These are phyloP conservation scores for Anser brachyrhynchus DNA, from an alignment of 2,113 vertebrate species.

Conservation along the genomic window DNA sequence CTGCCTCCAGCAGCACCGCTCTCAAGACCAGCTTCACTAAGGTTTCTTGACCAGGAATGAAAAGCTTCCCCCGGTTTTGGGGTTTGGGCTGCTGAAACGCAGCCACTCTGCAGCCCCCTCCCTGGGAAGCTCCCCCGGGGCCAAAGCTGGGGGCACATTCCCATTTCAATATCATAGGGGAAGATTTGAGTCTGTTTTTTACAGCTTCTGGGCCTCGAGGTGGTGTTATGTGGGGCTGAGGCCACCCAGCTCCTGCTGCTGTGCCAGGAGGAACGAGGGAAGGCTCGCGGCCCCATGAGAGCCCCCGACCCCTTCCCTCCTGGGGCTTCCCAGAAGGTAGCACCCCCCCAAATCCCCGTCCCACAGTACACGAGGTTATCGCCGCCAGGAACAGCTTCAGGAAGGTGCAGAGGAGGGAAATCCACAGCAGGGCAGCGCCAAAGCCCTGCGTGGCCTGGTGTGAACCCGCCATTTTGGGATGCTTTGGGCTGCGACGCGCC, in stretches of 20 bases:
- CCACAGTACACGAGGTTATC: rapidly evolving
- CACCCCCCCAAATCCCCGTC: not conserved
- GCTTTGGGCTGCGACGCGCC: not conserved
- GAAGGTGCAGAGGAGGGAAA: not conserved
- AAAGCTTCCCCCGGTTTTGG: too few species aligned
- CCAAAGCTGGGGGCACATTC: rapidly evolving
- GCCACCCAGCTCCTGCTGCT: not conserved
- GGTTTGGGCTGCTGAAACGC: not conserved
- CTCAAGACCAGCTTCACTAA: too few species aligned
- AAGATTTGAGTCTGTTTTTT: not conserved
- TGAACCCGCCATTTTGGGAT: rapidly evolving
- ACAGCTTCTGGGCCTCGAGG: not conserved
- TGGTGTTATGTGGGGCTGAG: not conserved
- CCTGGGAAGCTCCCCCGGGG: not conserved
- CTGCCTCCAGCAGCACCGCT: too few species aligned
- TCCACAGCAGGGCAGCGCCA: rapidly evolving
- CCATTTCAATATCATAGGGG: not conserved
- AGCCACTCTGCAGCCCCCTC: rapidly evolving
- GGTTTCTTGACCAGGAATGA: too few species aligned
- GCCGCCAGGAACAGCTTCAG: not conserved
- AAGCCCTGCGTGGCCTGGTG: too few species aligned
- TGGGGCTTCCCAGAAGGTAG: not conserved
- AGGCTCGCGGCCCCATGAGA: rapidly evolving
- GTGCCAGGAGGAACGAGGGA: too few species aligned
- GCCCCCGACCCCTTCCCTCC: not conserved